Conservation (phyloP, 2,797 vertebrate species). For the Urophycis tenuis region DNA sequence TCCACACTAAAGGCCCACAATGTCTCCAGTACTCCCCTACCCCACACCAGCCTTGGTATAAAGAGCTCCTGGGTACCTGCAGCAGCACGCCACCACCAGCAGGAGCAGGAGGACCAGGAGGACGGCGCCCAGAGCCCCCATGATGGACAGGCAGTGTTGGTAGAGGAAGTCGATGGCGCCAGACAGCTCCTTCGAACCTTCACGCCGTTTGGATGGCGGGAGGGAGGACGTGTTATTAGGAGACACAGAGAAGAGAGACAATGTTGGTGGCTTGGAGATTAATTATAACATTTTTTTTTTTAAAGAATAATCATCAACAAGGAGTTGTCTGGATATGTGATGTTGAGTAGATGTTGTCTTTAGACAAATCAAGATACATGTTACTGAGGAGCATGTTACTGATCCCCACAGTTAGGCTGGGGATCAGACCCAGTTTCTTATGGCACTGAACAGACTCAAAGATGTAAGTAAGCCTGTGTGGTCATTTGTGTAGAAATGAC, state of each 20-base stretch:
- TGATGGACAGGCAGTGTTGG: constrained; percentile 74
- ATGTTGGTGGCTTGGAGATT: too few species aligned
- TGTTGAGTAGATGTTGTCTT: not conserved
- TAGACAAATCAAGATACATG: not conserved
- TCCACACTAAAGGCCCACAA: not conserved
- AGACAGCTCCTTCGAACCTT: constrained; percentile 55
- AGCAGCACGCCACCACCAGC: constrained; percentile 64
- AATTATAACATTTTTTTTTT: too few species aligned
- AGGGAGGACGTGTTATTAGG: too few species aligned
- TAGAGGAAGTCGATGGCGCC: constrained; percentile 70
- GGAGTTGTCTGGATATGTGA: not conserved
- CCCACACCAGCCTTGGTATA: not conserved
- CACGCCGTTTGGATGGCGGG: not conserved
- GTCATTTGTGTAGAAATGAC: not conserved
- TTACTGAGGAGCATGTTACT: too few species aligned
- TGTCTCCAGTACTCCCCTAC: not conserved
- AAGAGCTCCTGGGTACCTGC: constrained; percentile 54
- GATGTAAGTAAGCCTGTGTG: not conserved
- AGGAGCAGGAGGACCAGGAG: constrained; percentile 71
- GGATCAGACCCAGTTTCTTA: not conserved
- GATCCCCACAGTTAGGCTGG: not conserved
- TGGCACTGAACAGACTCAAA: not conserved
- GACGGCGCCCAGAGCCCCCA: constrained; percentile 74
- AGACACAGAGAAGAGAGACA: too few species aligned
- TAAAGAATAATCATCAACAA: too few species aligned